These are phyloP conservation scores for Epinephelus coioides DNA, from an alignment of 2,797 vertebrate genomes.

Conservation along the genomic window DNA sequence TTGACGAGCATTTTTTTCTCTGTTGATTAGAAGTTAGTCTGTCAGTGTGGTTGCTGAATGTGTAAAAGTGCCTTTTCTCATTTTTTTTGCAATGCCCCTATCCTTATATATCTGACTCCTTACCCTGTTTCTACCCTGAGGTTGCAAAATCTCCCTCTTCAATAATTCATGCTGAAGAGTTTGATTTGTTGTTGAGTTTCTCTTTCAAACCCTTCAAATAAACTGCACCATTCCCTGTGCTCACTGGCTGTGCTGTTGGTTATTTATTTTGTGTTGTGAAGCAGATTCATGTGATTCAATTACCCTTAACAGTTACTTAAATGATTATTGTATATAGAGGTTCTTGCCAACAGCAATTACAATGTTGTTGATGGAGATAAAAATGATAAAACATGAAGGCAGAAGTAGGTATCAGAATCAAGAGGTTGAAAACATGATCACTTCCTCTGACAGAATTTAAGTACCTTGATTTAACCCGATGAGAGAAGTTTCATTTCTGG, in stretches of 20 bases:
- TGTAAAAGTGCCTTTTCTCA: conserved; percentile 85
- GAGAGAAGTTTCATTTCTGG: conserved; percentile 1
- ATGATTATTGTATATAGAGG: background rate
- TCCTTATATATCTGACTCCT: conserved; percentile 1
- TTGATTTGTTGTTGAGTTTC: conserved; percentile 45
- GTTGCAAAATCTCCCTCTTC: background rate
- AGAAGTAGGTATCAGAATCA: conserved; percentile 6
- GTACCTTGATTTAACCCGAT: background rate
- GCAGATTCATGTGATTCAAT: background rate
- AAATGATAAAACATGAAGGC: background rate
- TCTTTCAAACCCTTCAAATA: conserved; percentile 69
- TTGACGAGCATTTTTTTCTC: conserved; percentile 1
- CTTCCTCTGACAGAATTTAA: background rate
- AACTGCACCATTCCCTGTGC: conserved; percentile 54
- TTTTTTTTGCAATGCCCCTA: conserved; percentile 32
- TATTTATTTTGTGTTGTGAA: background rate
- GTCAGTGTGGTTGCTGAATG: conserved; percentile 62
- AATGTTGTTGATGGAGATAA: background rate
- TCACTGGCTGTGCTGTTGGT: conserved; percentile 8
- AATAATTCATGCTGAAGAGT: conserved; percentile 8
- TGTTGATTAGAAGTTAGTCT: conserved; percentile 33
- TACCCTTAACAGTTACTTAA: background rate
- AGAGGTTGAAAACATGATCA: background rate
- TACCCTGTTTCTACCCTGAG: background rate
- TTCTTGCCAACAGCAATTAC: background rate